A percentile compares a stretch with the other conserved stretches of the same genome.
Evolutionary conservation across 2,888 invertebrate species (phyloP).

Genomic region (Epinotia brunnichana): DNA sequence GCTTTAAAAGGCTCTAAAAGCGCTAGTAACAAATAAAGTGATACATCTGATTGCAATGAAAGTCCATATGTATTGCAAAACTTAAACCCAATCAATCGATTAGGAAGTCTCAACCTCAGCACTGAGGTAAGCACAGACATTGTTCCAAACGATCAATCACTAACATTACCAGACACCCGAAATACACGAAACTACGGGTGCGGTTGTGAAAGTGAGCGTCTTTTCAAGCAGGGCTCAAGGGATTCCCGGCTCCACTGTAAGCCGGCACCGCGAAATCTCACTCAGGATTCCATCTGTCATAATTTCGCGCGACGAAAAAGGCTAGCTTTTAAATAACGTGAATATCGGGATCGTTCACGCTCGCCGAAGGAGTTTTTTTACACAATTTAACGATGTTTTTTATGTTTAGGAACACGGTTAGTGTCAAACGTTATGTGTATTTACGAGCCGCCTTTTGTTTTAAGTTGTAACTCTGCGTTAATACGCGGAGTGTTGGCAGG

Average conservation of each 20-base stretch:
- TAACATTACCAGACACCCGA: conserved; percentile 33
- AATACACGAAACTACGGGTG: conserved; percentile 51
- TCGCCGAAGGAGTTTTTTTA: conserved; percentile 55
- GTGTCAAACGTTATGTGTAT: conserved; percentile 58
- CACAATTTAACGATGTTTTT: conserved; percentile 59
- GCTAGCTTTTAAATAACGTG: conserved; percentile 61
- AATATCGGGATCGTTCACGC: conserved; percentile 54
- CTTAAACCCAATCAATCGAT: too few species aligned
- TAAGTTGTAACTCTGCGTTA: conserved; percentile 50
- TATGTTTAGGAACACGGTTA: conserved; percentile 54
- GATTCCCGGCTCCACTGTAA: conserved; percentile 67
- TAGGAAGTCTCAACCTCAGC: background rate
- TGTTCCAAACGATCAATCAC: conserved; percentile 39
- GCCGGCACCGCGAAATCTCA: conserved; percentile 69
- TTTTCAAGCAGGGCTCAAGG: conserved; percentile 70
- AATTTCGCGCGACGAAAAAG: conserved; percentile 63
- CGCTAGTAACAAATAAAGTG: too few species aligned
- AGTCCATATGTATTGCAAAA: too few species aligned
- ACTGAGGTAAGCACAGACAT: conserved; percentile 5
- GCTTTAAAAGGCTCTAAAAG: too few species aligned
- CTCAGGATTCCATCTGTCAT: conserved; percentile 74
- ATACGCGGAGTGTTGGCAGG: conserved; percentile 41
- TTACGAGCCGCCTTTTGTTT: conserved; percentile 60
- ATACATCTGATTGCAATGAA: too few species aligned
- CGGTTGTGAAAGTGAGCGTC: conserved; percentile 49